Base-by-base conservation (phyloP, 2,888 invertebrate genomes). In the Leptopilina myrica region DNA sequence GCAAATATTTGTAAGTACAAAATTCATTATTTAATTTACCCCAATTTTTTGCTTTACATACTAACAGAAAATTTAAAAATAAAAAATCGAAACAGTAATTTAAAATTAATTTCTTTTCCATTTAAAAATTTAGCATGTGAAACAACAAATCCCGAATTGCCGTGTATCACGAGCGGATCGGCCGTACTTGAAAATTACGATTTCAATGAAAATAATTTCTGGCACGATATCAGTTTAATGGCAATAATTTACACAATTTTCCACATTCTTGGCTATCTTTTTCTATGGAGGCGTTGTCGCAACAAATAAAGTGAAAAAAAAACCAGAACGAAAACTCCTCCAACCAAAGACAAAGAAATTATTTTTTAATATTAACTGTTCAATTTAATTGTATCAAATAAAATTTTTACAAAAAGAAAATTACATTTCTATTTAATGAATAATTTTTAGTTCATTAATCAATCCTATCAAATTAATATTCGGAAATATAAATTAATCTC, bases 141-240 rank as follows among this genome's bases (percentile, higher is more conserved):
- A 76, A 91, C 92, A 53, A 90, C 93, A 56, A 92, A 93, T 77
- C 91, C 93, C 0, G 94, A 95, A 7, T 89, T 95, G 8, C 96
- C 97, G 0, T 97, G 97, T 88, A 91, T 97, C 75, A 94, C 93
- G 80, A 94, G 94, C 3, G 97, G 97, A 0, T 92, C 93, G 26
- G 95, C 95, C 87, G 96, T 97, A 0, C 92, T 97, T 65, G 93
- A 93, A 59, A 94, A 94, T 80, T 96, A 95, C 89, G 96, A 96
- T 91, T 97, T 97, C 91, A 91, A 93, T 0, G 93, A 93, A 79
- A 91, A 90, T 62, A 93, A 95, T 87, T 93, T 97, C 56, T 93
- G 93, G 92, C 89, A 92, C 2, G 95, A 97, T 90, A 92, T 97
- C 69, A 87, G 94, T 80, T 94, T 95, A 2, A 94, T 97, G 92